phyloP scores from a whole-genome alignment of 2,888 invertebrate genomes.

The Tyria jacobaeae region DNA sequence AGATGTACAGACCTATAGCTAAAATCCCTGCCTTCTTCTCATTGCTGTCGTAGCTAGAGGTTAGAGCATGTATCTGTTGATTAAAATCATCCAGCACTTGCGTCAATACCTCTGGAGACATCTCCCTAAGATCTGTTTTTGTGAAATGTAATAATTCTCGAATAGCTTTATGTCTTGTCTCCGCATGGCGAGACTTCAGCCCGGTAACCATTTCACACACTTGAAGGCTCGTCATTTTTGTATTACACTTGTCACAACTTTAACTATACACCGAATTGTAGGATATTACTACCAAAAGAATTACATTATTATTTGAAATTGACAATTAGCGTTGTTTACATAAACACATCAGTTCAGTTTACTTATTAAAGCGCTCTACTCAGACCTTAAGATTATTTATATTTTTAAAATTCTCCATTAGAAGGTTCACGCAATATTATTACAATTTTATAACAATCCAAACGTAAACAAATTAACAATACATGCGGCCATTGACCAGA shows the following conservation, averaged over 20 bases:
- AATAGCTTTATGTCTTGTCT: conserved; percentile 93
- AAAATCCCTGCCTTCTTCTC: conserved; percentile 98
- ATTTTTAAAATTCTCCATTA: conserved; percentile 15
- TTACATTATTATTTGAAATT: conserved; percentile 46
- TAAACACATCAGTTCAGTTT: conserved; percentile 18
- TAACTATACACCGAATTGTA: conserved; percentile 17
- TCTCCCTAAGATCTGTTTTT: conserved; percentile 95
- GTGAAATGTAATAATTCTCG: conserved; percentile 95
- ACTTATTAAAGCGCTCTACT: conserved; percentile 9
- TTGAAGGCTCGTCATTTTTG: conserved; percentile 69
- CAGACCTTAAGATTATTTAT: conserved; percentile 14
- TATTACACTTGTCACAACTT: conserved; percentile 25
- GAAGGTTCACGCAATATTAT: conserved; percentile 25
- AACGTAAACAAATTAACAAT: conserved; percentile 70
- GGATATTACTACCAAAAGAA: conserved; percentile 25
- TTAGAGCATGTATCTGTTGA: conserved; percentile 97
- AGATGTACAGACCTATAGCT: conserved; percentile 91
- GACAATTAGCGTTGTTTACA: conserved; percentile 30
- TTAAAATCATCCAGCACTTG: conserved; percentile 97
- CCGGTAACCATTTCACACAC: conserved; percentile 93
- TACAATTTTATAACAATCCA: conserved; percentile 42
- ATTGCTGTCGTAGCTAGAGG: conserved; percentile 95
- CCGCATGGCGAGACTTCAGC: conserved; percentile 95
- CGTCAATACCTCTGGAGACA: conserved; percentile 94
- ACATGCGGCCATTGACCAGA: conserved; percentile 68